Conservation (phyloP, 2,797 vertebrate species). For the Sebastes cheni region DNA sequence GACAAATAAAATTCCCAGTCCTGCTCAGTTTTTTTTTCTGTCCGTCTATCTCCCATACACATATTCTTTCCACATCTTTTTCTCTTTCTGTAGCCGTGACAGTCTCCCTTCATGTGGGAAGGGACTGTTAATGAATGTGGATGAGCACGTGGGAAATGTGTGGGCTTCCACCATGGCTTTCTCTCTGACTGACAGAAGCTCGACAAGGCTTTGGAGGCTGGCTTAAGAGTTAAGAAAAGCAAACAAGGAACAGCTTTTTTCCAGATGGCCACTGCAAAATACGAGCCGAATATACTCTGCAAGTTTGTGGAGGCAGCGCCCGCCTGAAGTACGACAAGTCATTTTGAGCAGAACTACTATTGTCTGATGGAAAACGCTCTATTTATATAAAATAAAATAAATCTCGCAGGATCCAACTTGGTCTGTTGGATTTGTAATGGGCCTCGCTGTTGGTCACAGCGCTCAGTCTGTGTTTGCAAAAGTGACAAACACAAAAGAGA, state of each 20-base stretch:
- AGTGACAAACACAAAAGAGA: slow-evolving; percentile 61
- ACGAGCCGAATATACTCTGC: slow-evolving; percentile 42
- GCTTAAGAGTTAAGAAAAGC: slow-evolving; percentile 49
- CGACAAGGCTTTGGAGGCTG: slow-evolving; percentile 66
- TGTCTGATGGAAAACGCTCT: slow-evolving; percentile 42
- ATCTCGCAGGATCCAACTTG: slow-evolving; percentile 34
- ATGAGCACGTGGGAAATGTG: slow-evolving; percentile 64
- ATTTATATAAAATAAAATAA: slow-evolving; percentile 30
- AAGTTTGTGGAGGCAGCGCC: slow-evolving; percentile 33
- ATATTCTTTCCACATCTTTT: slow-evolving; percentile 37
- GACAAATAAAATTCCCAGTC: slow-evolving; percentile 13
- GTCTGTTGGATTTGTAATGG: slow-evolving; percentile 56
- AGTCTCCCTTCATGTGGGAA: slow-evolving; percentile 59
- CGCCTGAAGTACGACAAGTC: slow-evolving; percentile 43
- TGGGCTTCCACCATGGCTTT: slow-evolving; percentile 65
- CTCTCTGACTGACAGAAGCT: slow-evolving; percentile 71
- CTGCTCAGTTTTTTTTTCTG: background rate
- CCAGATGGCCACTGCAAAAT: slow-evolving; percentile 62
- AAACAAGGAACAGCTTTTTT: slow-evolving; percentile 68
- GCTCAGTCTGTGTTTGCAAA: slow-evolving; percentile 56
- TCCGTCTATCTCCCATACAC: slow-evolving; percentile 27
- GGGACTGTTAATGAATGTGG: slow-evolving; percentile 63
- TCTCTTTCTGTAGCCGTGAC: slow-evolving; percentile 36
- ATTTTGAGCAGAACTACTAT: slow-evolving; percentile 43
- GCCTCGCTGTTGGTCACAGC: slow-evolving; percentile 42